These are phyloP conservation scores for Labeo rohita DNA, from an alignment of 2,113 vertebrate species.

Conservation along the genomic window DNA sequence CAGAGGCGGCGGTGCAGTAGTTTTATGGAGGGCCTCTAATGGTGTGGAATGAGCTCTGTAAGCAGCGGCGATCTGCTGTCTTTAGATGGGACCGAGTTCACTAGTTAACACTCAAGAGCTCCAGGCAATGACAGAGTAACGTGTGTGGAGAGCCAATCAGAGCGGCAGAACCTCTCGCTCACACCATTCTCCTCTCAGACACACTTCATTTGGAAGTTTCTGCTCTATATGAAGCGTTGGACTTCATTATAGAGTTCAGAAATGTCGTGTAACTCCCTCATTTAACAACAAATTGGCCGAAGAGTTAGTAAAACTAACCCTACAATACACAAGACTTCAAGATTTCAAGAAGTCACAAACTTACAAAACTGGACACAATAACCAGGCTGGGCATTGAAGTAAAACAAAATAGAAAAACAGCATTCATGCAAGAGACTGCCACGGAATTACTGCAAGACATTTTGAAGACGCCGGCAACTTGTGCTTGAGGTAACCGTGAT, in stretches of 20 bases:
- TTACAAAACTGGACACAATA: background rate
- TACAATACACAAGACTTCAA: background rate
- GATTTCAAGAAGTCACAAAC: background rate
- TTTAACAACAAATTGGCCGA: conserved; percentile 1
- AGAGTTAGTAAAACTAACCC: background rate
- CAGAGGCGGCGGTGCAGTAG: background rate
- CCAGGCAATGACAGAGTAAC: background rate
- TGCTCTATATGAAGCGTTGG: background rate
- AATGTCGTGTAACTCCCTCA: background rate
- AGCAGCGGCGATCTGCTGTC: background rate
- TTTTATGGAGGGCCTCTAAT: background rate
- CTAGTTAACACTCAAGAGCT: conserved; percentile 19
- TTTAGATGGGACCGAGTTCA: background rate
- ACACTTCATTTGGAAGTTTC: background rate
- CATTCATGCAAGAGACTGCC: background rate
- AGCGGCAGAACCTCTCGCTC: background rate
- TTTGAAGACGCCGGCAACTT: background rate
- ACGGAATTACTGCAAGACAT: background rate
- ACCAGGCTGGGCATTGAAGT: background rate
- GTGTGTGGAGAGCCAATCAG: conserved; percentile 1
- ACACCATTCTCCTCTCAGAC: background rate
- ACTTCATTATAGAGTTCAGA: background rate
- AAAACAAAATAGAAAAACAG: background rate
- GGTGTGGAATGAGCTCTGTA: background rate
- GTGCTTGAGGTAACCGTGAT: background rate